Evolutionary conservation across 64 coral and sea anemone species (phyloP).

Genomic region (Acropora tenuis): DNA sequence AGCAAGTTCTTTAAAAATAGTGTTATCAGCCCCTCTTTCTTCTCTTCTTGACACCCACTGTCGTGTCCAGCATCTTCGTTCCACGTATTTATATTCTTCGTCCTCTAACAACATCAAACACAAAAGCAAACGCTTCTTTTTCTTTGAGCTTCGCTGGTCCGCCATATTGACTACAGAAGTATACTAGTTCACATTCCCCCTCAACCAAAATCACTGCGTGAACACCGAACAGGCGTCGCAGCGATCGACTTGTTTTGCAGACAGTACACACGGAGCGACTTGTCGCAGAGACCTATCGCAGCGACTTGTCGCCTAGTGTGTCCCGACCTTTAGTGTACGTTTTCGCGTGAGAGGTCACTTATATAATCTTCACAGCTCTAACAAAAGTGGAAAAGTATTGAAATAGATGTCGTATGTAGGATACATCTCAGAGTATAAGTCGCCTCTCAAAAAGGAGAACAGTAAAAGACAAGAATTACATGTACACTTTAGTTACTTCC

Average conservation of each 20-base stretch:
- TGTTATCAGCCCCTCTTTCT: slow-evolving; percentile 31
- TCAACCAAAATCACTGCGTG: not conserved
- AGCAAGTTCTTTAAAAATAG: slow-evolving; percentile 30
- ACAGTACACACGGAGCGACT: not conserved
- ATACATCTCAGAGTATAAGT: no score
- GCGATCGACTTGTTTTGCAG: not conserved
- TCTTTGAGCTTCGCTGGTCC: not conserved
- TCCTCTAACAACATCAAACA: slow-evolving; percentile 1
- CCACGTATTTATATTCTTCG: slow-evolving; percentile 8
- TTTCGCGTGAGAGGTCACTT: no score
- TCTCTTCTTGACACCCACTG: slow-evolving; percentile 19
- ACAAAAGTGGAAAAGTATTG: no score
- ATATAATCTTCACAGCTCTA: no score
- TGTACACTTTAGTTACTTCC: no score
- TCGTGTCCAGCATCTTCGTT: slow-evolving; percentile 33
- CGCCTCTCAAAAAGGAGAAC: no score
- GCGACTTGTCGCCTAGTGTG: not conserved
- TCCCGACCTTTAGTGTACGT: not conserved
- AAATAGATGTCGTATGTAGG: no score
- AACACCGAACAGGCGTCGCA: not conserved
- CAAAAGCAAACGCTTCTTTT: not conserved
- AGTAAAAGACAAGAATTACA: no score
- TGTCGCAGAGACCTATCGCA: no score
- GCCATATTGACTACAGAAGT: not conserved
- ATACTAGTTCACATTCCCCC: not conserved